Percentiles rank a stretch among this genome's conserved stretches.
These are phyloP conservation scores for Colistium nudipinnis DNA, from an alignment of 2,113 vertebrate species.

Conservation along the genomic window DNA sequence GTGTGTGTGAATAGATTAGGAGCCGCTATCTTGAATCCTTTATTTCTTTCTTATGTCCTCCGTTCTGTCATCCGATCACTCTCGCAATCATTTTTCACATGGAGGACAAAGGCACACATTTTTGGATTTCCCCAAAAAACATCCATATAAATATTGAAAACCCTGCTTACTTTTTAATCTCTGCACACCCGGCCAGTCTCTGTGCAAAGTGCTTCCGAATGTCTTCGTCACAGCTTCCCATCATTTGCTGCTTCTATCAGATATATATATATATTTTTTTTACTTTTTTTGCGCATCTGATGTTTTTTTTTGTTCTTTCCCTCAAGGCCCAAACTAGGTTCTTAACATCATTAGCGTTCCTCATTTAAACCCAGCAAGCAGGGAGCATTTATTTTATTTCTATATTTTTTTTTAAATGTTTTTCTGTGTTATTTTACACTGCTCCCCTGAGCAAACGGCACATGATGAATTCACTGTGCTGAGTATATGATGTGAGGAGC, in stretches of 20 bases:
- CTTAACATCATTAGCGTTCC: conserved; percentile 4
- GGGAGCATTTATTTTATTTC: conserved; percentile 1
- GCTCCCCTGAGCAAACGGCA: conserved; percentile 37
- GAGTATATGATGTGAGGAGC: conserved; percentile 48
- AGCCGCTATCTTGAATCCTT: neutral
- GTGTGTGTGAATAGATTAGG: neutral
- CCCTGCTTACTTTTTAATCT: neutral
- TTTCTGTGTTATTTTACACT: conserved; percentile 40
- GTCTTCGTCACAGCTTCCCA: neutral
- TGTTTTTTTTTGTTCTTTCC: neutral
- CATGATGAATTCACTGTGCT: conserved; percentile 43
- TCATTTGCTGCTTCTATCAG: neutral
- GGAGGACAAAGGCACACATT: too few species aligned
- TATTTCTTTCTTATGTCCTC: neutral
- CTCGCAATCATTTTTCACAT: too few species aligned
- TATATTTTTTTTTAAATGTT: too few species aligned
- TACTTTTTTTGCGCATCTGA: neutral
- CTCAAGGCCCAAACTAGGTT: neutral
- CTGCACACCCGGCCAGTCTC: neutral
- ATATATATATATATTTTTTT: neutral
- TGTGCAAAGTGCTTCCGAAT: neutral
- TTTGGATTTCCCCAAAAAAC: too few species aligned
- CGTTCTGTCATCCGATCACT: neutral
- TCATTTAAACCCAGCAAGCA: conserved; percentile 32
- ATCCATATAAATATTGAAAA: too few species aligned